Evolutionary conservation across 1,140 invertebrate genomes (phyloP), one percentile per base, ranked within the genome.

Genomic region (Adoxophyes honmai): DNA sequence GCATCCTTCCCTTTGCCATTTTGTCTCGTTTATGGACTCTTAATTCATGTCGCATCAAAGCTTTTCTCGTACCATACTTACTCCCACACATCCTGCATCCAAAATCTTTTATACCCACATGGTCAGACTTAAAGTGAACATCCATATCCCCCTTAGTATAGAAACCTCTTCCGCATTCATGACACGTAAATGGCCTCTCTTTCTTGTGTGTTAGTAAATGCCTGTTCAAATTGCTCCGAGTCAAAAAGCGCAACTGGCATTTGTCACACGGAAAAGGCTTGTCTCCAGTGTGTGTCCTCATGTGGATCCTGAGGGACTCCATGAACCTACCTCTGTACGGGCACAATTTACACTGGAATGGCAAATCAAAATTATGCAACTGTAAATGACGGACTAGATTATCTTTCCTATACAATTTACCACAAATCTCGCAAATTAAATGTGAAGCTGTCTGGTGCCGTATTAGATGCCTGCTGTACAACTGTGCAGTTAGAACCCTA

Each of bases 241-340:
- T 89, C 9, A 83, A 64, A 68, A 88, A 90, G 5, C 70, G 56
- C 65, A 86, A 75, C 0, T 73, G 62, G 62, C 89, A 90, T 59
- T 81, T 71, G 15, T 86, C 75, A 73, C 89, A 90, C 33, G 64
- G 61, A 65, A 86, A 90, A 2, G 86, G 86, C 61, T 72, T 84
- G 65, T 78, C 81, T 58, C 79, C 87, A 53, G 85, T 86, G 48
- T 89, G 88, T 11, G 77, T 82, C 52, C 85, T 63, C 73, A 89
- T 86, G 60, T 89, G 89, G 35, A 86, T 81, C 36, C 74, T 81
- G 5, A 89, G 58, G 0, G 69, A 76, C 10, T 74, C 69, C 34
- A 61, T 55, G 55, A 74, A 76, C 9, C 76, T 57, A 1, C 76
- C 76, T 14, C 76, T 39, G 18, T 78, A 78, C 15, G 76, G 76